Evolutionary conservation across 2,797 vertebrate genomes (phyloP), one percentile per base, ranked within the genome.

Genomic region (Diglossa cyanea): DNA sequence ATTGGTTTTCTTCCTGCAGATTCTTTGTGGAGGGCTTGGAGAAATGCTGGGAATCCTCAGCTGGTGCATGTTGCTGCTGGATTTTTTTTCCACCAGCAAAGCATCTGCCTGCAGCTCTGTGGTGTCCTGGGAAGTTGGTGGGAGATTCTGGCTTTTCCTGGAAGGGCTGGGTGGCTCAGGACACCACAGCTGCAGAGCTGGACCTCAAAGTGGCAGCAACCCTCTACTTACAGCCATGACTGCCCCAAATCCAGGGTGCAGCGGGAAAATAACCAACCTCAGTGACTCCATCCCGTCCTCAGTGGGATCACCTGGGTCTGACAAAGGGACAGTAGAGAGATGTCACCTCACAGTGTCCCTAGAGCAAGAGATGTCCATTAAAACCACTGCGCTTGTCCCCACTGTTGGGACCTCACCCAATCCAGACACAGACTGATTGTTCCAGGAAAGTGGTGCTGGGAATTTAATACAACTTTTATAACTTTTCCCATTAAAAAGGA

Each of bases 41-140:
- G 87, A 87, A 92, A 45, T 63, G 84, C 57, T 87, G 91, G 89
- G 85, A 86, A 94, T 65, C 57, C 78, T 87, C 2, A 1, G 78
- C 63, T 54, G 82, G n/a, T 85, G n/a, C 24, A n/a, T 0, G 71
- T n/a, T 66, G 65, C 39, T 33, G 31, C 61, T 44, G 50, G 33
- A 26, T 60, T 24, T n/a, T 2, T 78, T 83, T 86, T 44, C 62
- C 47, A 40, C 17, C 62, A 39, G 48, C 15, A 28, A 25, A 83
- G 30, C 53, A 11, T 80, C 48, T 85, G 26, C 8, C 17, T 63
- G 31, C n/a, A 35, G 16, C 39, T 44, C 42, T 8, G 7, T 7
- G 24, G 51, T 39, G 47, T 20, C 33, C 37, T 37, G 55, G 39
- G 42, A 50, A 26, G 51, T 2, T 4, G 7, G 5, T 1, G 3